Evolutionary conservation across 2,888 invertebrate species (phyloP).

Genomic region (Sthenelais limicola): DNA sequence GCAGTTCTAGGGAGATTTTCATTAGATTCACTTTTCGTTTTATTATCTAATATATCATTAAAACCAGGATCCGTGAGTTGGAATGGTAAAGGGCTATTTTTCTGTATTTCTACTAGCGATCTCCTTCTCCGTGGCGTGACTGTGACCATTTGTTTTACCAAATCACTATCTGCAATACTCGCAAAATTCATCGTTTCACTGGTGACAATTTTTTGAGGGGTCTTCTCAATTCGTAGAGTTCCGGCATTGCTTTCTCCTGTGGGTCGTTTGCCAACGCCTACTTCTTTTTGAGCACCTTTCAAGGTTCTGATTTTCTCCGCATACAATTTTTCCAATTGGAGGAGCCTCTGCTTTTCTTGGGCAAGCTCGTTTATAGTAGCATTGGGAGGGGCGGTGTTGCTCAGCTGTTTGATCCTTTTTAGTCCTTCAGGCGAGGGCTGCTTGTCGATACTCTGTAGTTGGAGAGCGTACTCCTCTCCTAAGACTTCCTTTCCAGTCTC

Average conservation of each 20-base stretch:
- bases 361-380: slow-evolving; percentile 31
- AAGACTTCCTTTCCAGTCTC: slow-evolving; percentile 53
- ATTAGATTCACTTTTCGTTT: no score
- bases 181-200: slow-evolving; percentile 8
- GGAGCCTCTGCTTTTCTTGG: slow-evolving; percentile 57
- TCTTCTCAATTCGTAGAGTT: not conserved
- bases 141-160: slow-evolving; percentile 22
- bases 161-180: slow-evolving; percentile 12
- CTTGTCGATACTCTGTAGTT: slow-evolving; percentile 34
- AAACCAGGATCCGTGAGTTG: no score
- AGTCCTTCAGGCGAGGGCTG: not conserved
- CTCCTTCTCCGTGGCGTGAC: slow-evolving; percentile 21
- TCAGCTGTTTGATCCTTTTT: not conserved
- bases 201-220: slow-evolving; percentile 26
- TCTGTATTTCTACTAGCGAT: slow-evolving; percentile 28
- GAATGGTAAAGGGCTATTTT: no score
- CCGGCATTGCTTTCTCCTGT: slow-evolving; percentile 1
- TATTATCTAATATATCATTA: no score
- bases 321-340: slow-evolving; percentile 56
- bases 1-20: no score
- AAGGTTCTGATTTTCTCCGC: slow-evolving; percentile 57
- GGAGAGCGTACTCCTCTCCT: slow-evolving; percentile 54
- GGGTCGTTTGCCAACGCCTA: not conserved
- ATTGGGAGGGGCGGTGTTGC: no score
- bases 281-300: slow-evolving; percentile 50